Evolutionary conservation across 2,888 invertebrate genomes (phyloP), one percentile per base, ranked within the genome.

Genomic region (Lycocerus yunnanus): DNA sequence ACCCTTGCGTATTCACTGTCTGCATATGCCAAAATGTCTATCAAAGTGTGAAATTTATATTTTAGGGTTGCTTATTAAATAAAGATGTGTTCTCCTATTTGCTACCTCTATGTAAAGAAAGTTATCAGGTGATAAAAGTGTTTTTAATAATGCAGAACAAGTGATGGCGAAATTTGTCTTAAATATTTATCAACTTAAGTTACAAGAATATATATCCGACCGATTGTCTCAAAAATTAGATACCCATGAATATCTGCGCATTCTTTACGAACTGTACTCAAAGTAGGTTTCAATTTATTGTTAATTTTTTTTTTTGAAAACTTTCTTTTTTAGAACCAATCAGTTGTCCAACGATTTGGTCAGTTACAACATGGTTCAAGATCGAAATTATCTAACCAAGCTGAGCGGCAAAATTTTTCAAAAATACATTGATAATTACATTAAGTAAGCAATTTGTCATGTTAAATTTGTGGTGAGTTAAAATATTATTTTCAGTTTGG

Each of bases 81-180:
- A 94, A 94, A 85, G 97, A 98, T 85, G 94, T 98, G 71, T 99
- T 98, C 88, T 92, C 92, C 68, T 94, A 97, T 75, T 94, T 98
- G 11, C 89, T 97, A 63, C 95, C 96, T 0, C 89, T 99, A 80
- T 98, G 98, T 87, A 93, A 93, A 81, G 94, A 93, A 84, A 97
- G 96, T 88, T 91, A 95, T 86, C 91, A 92, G 82, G 90, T 94
- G 77, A 95, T 96, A 77, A 93, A 93, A 84, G 94, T 84, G 98
- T 99, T 1, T 99, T 99, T 85, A 93, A 93, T 6, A 97, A 97
- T 87, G 97, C 98, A 0, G 96, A 98, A 80, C 96, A 97, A 89
- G 98, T 99, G 9, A 97, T 99, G 96, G 95, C 96, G 74, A 99
- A 99, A 89, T 97, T 98, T 87, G 95, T 99, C 65, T 90, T 98